phyloP scores from a whole-genome alignment of 2,797 vertebrate species.

The Typhlichthys eigenmanni region DNA sequence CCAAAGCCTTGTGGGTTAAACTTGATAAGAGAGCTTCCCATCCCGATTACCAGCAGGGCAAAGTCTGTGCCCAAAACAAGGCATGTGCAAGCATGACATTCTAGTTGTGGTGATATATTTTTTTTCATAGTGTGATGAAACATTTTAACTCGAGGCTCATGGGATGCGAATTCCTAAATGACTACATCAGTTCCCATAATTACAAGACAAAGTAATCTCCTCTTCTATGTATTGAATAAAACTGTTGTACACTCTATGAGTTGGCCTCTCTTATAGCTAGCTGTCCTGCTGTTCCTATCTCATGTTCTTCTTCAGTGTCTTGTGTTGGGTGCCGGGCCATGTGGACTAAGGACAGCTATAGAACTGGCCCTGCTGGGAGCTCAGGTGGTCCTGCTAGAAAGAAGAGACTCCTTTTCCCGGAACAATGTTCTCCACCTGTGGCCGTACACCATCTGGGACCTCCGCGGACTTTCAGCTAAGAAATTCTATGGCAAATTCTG shows the following conservation, averaged over 20 bases:
- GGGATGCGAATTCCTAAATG: too few species aligned
- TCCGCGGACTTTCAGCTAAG: constrained; percentile 88
- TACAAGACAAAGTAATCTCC: too few species aligned
- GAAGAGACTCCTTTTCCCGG: constrained; percentile 85
- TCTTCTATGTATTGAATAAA: too few species aligned
- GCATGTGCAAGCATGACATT: constrained; percentile 55
- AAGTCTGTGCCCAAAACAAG: constrained; percentile 83
- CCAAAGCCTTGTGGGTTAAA: constrained; percentile 90
- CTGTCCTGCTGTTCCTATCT: neutral
- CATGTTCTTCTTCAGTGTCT: constrained; percentile 78
- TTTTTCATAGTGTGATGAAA: neutral
- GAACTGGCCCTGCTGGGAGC: constrained; percentile 90
- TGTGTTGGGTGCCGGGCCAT: constrained; percentile 90
- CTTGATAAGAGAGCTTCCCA: constrained; percentile 88
- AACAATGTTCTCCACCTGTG: constrained; percentile 97
- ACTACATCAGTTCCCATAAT: too few species aligned
- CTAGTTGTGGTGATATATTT: neutral
- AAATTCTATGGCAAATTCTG: constrained; percentile 95
- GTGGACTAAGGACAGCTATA: constrained; percentile 86
- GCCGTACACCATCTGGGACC: constrained; percentile 92
- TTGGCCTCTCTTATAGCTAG: neutral
- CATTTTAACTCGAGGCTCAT: neutral
- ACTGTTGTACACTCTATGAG: neutral
- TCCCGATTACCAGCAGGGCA: constrained; percentile 84
- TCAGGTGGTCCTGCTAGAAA: constrained; percentile 88